Conservation (phyloP, 2,888 invertebrate genomes). For the Saturnia japonica region DNA sequence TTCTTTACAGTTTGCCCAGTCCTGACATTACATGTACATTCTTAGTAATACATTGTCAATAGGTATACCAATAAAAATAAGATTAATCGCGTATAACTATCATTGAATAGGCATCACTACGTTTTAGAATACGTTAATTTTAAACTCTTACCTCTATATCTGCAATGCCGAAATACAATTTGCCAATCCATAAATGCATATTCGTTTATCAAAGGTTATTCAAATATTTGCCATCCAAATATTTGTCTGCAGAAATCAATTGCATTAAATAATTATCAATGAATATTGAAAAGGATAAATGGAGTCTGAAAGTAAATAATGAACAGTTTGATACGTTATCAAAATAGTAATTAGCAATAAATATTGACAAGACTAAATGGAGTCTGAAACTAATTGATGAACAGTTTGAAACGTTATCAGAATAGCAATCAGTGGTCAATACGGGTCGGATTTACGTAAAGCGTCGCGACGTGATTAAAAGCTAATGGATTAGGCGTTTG, state of each 20-base stretch:
- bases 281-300: not conserved
- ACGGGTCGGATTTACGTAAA: conserved; percentile 27
- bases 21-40: too few relatives aligned
- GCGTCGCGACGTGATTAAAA: conserved; percentile 28
- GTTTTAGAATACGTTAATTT: too few relatives aligned
- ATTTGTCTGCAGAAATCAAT: not conserved
- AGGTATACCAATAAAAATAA: too few relatives aligned
- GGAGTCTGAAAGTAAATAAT: conserved; percentile 14
- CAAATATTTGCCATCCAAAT: not conserved
- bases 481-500: conserved; percentile 33
- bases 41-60: too few relatives aligned
- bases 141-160: not conserved
- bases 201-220: not conserved
- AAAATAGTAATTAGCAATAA: conserved; percentile 19
- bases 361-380: not conserved
- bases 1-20: too few relatives aligned
- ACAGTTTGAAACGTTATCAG: conserved; percentile 23
- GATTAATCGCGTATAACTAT: too few relatives aligned
- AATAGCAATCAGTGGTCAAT: conserved; percentile 26
- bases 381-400: conserved; percentile 15
- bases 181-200: not conserved
- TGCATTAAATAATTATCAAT: not conserved
- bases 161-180: not conserved
- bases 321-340: conserved; percentile 23
- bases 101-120: too few relatives aligned